Base-by-base conservation (phyloP, 2,888 invertebrate species). In the Meiosimyza decipiens region DNA sequence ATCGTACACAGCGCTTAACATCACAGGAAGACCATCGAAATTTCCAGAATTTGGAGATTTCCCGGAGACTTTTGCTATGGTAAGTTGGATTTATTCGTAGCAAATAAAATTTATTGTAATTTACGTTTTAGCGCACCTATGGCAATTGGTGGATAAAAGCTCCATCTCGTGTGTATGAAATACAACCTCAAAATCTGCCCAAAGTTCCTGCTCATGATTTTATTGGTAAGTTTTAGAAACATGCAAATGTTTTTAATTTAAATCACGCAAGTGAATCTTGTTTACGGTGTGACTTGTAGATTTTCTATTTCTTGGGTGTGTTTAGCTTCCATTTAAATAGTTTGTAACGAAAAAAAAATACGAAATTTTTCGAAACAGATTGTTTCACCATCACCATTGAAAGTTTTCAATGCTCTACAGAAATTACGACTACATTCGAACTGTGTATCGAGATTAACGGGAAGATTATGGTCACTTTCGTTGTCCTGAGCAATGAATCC, bases 21-120 rank as follows among this genome's bases (percentile, higher is more conserved):
- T 97, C 72, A 91, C 93, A 68, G 96, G 96, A 11, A 92, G 93
- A 79, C 94, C 94, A 13, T 92, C 92, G 40, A 94, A 94, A 85
- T 97, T 92, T 88, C 97, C 97, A 0, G 91, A 92, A 76, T 96
- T 96, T 86, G 97, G 97, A 18, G 97, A 97, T 85, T 96, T 94
- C 88, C 94, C 95, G 12, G 93, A 95, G 86, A 93, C 95, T 15
- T 97, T 94, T 88, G 94, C 95, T 73, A 93, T 96, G 92, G 97
- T 96, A 89, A 89, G 89, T 84, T 51, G 33, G 0, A 3, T 64
- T 13, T n/a, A 57, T 33, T 50, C 15, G 12, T 40, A 5, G 2
- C 1, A 40, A 40, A 40, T 2, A 9, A 40, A 9, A 9, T 51
- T 63, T 70, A n/a, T 71, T 28, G 73, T 73, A 69, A 50, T 67